Evolutionary conservation across 2,113 vertebrate genomes (phyloP).

Genomic region (Casuarius casuarius): DNA sequence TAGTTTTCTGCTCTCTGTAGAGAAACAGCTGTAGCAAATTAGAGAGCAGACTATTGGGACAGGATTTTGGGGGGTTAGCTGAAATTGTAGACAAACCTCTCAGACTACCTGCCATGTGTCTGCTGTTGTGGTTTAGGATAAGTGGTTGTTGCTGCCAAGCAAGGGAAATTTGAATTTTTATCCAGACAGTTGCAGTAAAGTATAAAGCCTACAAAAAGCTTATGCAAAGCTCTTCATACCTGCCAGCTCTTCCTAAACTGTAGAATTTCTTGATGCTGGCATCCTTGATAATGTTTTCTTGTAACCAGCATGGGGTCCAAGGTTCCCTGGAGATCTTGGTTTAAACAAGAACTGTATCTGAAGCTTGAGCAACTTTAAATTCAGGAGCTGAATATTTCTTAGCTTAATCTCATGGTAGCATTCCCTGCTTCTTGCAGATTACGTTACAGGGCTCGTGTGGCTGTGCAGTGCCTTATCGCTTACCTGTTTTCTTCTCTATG

Average conservation of each 20-base stretch:
- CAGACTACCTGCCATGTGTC: rapidly evolving
- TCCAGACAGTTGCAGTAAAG: neutral
- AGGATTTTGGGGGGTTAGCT: neutral
- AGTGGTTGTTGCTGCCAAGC: neutral
- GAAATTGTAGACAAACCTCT: neutral
- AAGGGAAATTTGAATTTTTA: neutral
- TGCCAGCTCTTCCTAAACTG: neutral
- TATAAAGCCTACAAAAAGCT: neutral
- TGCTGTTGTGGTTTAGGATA: neutral
- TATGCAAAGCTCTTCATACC: neutral
- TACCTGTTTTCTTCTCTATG: neutral
- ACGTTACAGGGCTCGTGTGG: neutral
- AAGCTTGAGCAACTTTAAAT: neutral
- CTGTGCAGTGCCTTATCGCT: neutral
- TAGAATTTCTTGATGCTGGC: neutral
- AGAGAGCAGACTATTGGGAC: neutral
- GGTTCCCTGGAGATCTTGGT: neutral
- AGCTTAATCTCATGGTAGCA: neutral
- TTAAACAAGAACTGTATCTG: neutral
- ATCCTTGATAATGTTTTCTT: neutral
- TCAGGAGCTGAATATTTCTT: neutral
- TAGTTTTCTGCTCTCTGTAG: neutral
- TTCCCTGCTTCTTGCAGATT: neutral
- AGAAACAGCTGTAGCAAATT: neutral
- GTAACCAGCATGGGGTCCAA: neutral